Conservation (phyloP, 1,140 invertebrate genomes). For the Metaphire vulgaris region DNA sequence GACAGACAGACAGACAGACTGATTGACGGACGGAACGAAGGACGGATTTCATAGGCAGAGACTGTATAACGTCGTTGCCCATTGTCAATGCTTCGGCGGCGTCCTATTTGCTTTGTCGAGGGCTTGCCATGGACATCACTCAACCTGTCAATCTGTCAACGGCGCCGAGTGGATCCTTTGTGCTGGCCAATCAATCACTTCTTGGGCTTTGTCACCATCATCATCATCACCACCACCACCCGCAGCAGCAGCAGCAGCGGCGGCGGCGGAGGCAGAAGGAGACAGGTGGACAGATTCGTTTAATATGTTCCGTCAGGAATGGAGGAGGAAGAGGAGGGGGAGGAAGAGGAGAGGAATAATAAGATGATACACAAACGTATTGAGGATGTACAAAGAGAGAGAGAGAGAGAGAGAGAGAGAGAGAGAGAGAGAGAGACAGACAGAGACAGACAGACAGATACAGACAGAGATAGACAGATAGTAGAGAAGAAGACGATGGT, state of each 20-base stretch:
- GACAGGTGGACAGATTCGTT: background rate
- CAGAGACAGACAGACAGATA: no score
- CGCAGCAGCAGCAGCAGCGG: background rate
- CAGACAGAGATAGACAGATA: no score
- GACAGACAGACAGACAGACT: background rate
- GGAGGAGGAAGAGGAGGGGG: no score
- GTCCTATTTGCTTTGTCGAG: conserved; percentile 1
- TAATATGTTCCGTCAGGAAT: no score
- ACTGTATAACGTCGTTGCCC: background rate
- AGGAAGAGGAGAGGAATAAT: no score
- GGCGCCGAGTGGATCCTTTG: background rate
- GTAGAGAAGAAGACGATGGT: no score
- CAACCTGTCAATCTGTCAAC: background rate
- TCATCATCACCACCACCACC: background rate
- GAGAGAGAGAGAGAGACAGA: no score
- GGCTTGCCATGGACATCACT: background rate
- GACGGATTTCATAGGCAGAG: background rate
- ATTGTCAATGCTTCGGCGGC: background rate
- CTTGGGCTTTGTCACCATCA: background rate
- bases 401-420: no score
- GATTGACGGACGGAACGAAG: background rate
- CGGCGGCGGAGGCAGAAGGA: background rate
- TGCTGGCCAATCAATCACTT: background rate
- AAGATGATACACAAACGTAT: no score
- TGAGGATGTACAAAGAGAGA: no score